These are phyloP conservation scores for Stegostoma tigrinum DNA, from an alignment of 2,113 vertebrate species.

Conservation along the genomic window DNA sequence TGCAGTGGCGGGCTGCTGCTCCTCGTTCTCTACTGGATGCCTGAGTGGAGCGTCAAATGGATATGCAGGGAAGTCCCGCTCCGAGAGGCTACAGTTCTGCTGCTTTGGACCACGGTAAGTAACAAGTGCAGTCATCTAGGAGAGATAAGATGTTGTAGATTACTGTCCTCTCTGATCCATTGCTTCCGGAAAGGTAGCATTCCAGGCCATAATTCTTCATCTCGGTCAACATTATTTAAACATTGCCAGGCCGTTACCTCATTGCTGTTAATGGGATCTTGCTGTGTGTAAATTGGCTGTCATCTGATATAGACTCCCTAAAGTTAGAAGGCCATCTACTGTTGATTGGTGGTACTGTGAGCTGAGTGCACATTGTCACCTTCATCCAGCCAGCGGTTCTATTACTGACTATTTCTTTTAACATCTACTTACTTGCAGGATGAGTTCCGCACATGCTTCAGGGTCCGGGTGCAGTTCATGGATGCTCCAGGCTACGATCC, in stretches of 20 bases:
- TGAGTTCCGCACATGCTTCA: constrained; percentile 39
- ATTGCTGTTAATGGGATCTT: not conserved
- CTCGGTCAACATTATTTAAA: not conserved
- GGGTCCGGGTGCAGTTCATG: constrained; percentile 29
- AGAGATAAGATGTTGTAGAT: not conserved
- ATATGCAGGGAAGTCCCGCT: constrained; percentile 38
- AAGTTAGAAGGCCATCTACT: not conserved
- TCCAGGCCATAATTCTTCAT: not conserved
- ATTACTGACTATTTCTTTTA: not conserved
- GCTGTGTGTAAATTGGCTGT: not conserved
- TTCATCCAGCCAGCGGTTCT: not conserved
- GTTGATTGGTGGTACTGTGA: not conserved
- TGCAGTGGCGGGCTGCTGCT: constrained; percentile 44
- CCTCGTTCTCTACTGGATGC: constrained; percentile 45
- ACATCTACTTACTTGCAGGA: constrained; percentile 23
- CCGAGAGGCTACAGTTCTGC: constrained; percentile 35
- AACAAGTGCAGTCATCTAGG: not conserved
- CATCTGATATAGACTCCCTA: too few species aligned
- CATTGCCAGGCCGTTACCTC: not conserved
- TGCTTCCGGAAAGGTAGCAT: not conserved
- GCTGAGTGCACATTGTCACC: not conserved
- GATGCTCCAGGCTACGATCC: constrained; percentile 36
- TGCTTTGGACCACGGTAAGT: constrained; percentile 41
- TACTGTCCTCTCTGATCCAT: not conserved
- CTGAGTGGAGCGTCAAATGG: constrained; percentile 42